These are phyloP conservation scores for Noturus placidus DNA, from an alignment of 2,113 vertebrate genomes.

Conservation along the genomic window DNA sequence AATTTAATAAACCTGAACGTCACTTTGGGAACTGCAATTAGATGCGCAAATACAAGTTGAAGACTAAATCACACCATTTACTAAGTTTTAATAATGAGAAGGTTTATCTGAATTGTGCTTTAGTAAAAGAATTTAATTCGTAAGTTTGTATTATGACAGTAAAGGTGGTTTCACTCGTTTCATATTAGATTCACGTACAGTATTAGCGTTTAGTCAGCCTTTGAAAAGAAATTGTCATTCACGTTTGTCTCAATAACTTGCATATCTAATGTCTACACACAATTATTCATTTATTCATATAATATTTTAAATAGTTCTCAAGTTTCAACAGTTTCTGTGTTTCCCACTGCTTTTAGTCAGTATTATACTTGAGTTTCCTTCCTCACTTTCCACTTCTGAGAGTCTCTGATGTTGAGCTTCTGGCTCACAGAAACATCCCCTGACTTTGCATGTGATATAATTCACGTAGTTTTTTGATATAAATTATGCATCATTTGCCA, in stretches of 20 bases:
- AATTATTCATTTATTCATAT: neutral
- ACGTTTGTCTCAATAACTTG: neutral
- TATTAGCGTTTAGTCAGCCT: neutral
- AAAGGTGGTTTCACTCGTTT: neutral
- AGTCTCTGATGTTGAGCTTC: neutral
- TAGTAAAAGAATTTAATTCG: neutral
- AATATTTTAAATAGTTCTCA: neutral
- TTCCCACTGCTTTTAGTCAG: neutral
- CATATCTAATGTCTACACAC: neutral
- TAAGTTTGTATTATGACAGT: neutral
- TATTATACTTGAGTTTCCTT: neutral
- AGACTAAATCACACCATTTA: neutral
- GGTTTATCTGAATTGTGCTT: neutral
- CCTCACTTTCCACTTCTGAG: neutral
- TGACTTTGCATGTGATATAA: constrained; percentile 1
- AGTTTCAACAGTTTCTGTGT: neutral
- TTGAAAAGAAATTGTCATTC: neutral
- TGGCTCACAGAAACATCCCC: neutral
- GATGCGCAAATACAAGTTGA: neutral
- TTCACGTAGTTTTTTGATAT: neutral
- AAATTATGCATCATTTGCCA: constrained; percentile 1
- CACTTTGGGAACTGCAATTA: neutral
- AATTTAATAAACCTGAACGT: neutral
- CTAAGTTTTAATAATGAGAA: neutral
- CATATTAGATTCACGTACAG: neutral